Conservation (phyloP, 2,797 vertebrate genomes). For the Cuculus canorus region DNA sequence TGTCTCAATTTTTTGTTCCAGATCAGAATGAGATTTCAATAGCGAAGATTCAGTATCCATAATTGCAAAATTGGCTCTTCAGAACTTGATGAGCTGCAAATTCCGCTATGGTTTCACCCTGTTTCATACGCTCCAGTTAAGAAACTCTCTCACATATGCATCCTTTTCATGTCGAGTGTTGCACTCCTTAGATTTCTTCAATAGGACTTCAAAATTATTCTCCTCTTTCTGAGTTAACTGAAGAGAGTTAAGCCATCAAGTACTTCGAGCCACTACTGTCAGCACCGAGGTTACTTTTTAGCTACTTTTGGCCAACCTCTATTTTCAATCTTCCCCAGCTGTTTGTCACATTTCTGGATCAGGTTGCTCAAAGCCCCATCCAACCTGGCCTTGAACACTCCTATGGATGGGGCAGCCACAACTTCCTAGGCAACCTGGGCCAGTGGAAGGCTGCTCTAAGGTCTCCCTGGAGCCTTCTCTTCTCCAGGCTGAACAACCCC, state of each 20-base stretch:
- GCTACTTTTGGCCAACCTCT: not conserved
- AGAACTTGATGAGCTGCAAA: constrained; percentile 20
- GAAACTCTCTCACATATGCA: not conserved
- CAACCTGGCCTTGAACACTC: no score
- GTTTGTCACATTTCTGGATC: not conserved
- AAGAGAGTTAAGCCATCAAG: not conserved
- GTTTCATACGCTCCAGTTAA: not conserved
- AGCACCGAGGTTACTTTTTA: not conserved
- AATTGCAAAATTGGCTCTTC: constrained; percentile 50
- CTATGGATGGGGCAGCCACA: no score
- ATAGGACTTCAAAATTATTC: not conserved
- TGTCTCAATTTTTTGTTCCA: not conserved
- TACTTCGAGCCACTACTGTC: not conserved
- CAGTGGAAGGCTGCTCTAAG: no score
- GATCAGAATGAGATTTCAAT: not conserved
- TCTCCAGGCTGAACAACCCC: no score
- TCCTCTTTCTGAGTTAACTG: not conserved
- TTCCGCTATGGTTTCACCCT: constrained; percentile 17
- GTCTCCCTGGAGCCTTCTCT: no score
- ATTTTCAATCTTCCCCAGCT: not conserved
- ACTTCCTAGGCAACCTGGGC: no score
- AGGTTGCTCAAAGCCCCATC: no score
- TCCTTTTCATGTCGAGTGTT: not conserved
- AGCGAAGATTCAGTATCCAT: not conserved
- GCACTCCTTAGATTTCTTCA: not conserved